phyloP scores from a whole-genome alignment of 2,888 invertebrate species.

The Linnaemya vulpina region DNA sequence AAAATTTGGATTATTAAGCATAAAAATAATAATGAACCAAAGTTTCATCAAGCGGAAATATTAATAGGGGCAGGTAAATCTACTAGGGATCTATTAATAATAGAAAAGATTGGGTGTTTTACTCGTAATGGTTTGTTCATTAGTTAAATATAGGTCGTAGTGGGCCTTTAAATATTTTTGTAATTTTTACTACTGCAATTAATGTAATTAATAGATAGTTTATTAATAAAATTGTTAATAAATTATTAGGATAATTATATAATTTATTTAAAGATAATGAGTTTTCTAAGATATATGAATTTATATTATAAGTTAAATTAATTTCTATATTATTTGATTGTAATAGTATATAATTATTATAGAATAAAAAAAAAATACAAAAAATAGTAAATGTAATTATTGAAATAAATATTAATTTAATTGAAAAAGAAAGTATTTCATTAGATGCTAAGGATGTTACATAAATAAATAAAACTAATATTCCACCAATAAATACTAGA shows the following conservation, averaged over 20 bases:
- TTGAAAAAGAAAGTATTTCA: slow-evolving; percentile 83
- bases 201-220: slow-evolving; percentile 84
- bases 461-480: too few species aligned
- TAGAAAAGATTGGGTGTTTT: too few species aligned
- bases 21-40: slow-evolving; percentile 87
- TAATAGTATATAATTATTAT: slow-evolving; percentile 76
- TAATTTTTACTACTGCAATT: slow-evolving; percentile 73
- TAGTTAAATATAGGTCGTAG: slow-evolving; percentile 78
- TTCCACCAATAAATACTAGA: too few species aligned
- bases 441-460: too few species aligned
- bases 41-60: slow-evolving; percentile 88
- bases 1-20: slow-evolving; percentile 86
- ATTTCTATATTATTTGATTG: slow-evolving; percentile 82
- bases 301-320: slow-evolving; percentile 77
- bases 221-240: too few species aligned
- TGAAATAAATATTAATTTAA: slow-evolving; percentile 74
- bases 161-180: too few species aligned
- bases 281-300: slow-evolving; percentile 81
- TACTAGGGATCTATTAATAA: too few species aligned
- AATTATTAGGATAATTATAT: slow-evolving; percentile 83
- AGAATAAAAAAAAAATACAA: slow-evolving; percentile 49
- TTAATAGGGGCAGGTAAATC: slow-evolving; percentile 86
- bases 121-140: too few species aligned
- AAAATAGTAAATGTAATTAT: slow-evolving; percentile 73
- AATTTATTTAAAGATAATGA: slow-evolving; percentile 84